These are phyloP conservation scores for Apostichopus parvimensis DNA, from an alignment of 35 echinoderm and acorn worm genomes.

Conservation along the genomic window DNA sequence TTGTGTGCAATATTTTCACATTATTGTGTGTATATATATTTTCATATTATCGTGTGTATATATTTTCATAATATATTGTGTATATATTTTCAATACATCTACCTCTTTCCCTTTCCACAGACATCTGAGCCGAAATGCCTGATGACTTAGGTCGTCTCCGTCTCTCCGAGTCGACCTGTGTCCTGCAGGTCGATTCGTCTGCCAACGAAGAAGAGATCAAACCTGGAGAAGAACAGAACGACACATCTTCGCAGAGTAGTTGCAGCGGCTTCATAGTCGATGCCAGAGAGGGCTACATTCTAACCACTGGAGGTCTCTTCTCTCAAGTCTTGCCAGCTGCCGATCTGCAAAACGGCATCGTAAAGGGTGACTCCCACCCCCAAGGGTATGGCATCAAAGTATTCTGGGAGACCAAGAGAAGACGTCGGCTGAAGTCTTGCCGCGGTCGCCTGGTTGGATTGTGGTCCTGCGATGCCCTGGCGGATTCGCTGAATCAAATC, in stretches of 20 bases:
- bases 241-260: neutral
- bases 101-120: too few species aligned
- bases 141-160: neutral
- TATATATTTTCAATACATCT: too few species aligned
- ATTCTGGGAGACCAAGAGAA: neutral
- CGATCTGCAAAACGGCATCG: too few species aligned
- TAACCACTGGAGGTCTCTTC: constrained; percentile 18
- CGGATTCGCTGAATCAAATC: neutral
- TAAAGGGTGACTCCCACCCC: neutral
- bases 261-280: constrained; percentile 32
- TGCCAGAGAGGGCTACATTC: neutral
- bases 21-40: too few species aligned
- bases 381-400: neutral
- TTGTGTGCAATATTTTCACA: too few species aligned
- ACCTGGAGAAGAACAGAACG: neutral
- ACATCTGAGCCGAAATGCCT: neutral
- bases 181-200: neutral
- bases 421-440: neutral
- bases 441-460: neutral
- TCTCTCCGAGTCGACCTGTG: neutral
- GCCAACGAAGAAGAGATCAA: neutral
- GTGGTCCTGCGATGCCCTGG: constrained; percentile 9
- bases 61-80: too few species aligned
- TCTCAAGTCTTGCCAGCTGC: neutral
- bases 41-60: too few species aligned